phyloP scores from a whole-genome alignment of 2,888 invertebrate genomes.

The Thymelicus acteon region DNA sequence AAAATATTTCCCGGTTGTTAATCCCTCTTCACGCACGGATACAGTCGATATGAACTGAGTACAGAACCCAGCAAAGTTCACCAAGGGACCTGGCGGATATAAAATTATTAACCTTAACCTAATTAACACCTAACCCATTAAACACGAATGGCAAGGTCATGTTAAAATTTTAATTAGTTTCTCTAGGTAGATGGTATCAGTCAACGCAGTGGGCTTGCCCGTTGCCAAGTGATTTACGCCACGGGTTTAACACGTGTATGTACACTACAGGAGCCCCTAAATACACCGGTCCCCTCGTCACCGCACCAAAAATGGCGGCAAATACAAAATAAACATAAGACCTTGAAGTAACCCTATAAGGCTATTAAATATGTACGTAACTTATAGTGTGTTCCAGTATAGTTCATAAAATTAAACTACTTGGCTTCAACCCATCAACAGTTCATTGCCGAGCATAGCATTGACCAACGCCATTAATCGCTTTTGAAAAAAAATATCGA shows the following conservation, averaged over 20 bases:
- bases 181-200: conserved; percentile 28
- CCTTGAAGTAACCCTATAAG: too few species aligned
- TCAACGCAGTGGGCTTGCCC: not conserved
- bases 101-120: conserved; percentile 26
- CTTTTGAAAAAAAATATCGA: too few species aligned
- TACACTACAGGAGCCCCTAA: conserved; percentile 19
- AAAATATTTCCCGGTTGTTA: too few species aligned
- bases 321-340: not conserved
- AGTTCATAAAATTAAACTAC: too few species aligned
- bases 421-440: too few species aligned
- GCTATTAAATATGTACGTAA: too few species aligned
- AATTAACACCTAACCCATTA: conserved; percentile 11
- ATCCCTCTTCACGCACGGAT: too few species aligned
- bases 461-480: too few species aligned
- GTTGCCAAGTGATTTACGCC: conserved; percentile 15
- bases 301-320: not conserved
- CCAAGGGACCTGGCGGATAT: not conserved
- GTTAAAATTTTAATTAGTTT: conserved; percentile 29
- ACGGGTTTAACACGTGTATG: not conserved
- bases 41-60: too few species aligned
- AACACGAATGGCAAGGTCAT: conserved; percentile 27
- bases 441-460: too few species aligned
- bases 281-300: not conserved
- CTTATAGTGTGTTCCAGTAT: too few species aligned
- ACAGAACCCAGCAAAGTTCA: too few species aligned